A percentile compares a stretch with the other conserved stretches of the same genome.
phyloP scores from a whole-genome alignment of 2,888 invertebrate genomes.

The Geophilus truncorum region DNA sequence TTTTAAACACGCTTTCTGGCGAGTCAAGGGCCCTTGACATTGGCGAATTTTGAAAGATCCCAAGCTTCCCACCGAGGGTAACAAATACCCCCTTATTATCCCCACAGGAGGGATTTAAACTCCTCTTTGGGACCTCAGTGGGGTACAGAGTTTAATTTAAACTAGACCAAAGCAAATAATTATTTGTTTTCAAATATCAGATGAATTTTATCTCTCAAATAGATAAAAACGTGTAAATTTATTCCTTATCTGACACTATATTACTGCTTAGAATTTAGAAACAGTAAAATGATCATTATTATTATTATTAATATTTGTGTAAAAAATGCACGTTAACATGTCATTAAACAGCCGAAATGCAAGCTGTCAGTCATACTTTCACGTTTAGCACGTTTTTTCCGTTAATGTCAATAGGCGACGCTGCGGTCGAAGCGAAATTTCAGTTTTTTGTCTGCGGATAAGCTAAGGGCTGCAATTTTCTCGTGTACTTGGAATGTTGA shows the following conservation, averaged over 20 bases:
- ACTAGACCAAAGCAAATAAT: neutral
- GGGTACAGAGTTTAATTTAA: neutral
- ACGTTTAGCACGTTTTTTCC: neutral
- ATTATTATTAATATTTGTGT: neutral
- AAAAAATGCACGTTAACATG: neutral
- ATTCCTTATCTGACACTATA: no score
- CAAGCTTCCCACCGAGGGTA: neutral
- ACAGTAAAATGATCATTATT: neutral
- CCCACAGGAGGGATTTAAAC: neutral
- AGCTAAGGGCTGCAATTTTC: conserved; percentile 6
- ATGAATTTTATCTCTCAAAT: no score
- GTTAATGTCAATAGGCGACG: neutral
- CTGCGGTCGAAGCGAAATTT: neutral
- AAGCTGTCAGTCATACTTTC: neutral
- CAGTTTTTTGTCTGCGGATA: neutral
- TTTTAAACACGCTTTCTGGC: neutral
- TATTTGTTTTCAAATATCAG: neutral
- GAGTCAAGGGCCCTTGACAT: neutral
- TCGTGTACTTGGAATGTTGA: neutral
- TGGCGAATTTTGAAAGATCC: neutral
- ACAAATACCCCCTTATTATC: neutral
- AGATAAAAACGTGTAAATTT: no score
- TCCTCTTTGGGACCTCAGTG: neutral
- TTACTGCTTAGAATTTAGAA: no score
- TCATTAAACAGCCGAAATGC: neutral